Base-by-base conservation (phyloP, 2,888 invertebrate genomes). In the Dioctria linearis region DNA sequence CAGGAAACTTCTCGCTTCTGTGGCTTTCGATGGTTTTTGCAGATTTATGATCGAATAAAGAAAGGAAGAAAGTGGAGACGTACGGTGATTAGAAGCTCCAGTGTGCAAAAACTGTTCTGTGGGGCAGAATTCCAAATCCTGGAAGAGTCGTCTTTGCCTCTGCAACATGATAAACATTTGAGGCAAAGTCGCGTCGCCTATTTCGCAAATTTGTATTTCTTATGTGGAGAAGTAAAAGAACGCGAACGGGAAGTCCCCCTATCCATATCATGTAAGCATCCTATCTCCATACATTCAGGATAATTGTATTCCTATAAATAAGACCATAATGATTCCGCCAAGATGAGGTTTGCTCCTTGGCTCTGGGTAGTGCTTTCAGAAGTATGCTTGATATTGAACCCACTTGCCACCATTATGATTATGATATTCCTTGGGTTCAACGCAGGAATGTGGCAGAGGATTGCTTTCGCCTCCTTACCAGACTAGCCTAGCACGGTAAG, bases 251-350 rank as follows among this genome's bases (percentile, higher is more conserved):
- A 11, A n/a, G 11, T 8, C 54, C 4, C 54, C 54, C 11, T 54
- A 8, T n/a, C 54, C 73, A 39, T 39, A 71, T 54, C 51, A 54
- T 71, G 54, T 51, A 54, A 59, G 59, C 42, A 42, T 73, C 42
- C 73, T 57, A 73, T 73, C 73, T 57, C 43, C 73, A 73, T 57
- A 73, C 59, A 73, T 54, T 5, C 59, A 13, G 73, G 57, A 73
- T 73, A 73, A 73, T 73, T 73, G 73, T 73, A 73, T 73, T 73
- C 73, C 59, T 57, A 73, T 73, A 73, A 73, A 73, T 73, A 73
- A 59, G 42, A 11, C 57, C 73, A 51, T 73, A 73, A 73, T 57
- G 73, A 73, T 73, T 73, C 57, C 73, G 13, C 57, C 73, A 54
- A 57, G 73, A 39, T 73, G 57, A 61, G 61, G 37, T 61, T 61